These are phyloP conservation scores for Austrolebias charrua DNA, from an alignment of 2,797 vertebrate species.

Conservation along the genomic window DNA sequence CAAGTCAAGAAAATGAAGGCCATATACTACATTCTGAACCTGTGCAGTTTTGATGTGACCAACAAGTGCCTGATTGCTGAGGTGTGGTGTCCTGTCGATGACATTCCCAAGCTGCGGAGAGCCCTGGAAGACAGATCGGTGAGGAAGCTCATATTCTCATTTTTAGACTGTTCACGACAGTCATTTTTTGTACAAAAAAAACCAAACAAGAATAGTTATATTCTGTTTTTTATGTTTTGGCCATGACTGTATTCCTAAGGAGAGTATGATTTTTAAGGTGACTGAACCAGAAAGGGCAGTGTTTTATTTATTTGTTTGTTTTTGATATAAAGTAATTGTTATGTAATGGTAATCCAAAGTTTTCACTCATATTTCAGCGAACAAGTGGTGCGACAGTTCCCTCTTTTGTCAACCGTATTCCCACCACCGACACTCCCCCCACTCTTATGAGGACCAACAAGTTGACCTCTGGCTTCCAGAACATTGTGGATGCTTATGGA, in stretches of 20 bases:
- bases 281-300: background rate
- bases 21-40: slow-evolving; percentile 95
- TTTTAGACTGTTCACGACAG: background rate
- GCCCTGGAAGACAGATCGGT: slow-evolving; percentile 94
- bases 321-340: background rate
- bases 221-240: background rate
- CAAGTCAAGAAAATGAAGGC: slow-evolving; percentile 99
- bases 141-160: slow-evolving; percentile 57
- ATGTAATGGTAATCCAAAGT: background rate
- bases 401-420: slow-evolving; percentile 96
- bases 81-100: slow-evolving; percentile 92
- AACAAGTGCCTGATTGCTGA: slow-evolving; percentile 98
- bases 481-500: slow-evolving; percentile 95
- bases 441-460: slow-evolving; percentile 95
- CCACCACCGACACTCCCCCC: slow-evolving; percentile 89
- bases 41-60: slow-evolving; percentile 98
- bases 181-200: background rate
- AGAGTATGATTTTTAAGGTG: background rate
- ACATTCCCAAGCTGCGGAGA: slow-evolving; percentile 83
- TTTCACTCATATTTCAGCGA: slow-evolving; percentile 77
- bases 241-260: background rate
- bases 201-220: background rate
- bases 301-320: too few species aligned
- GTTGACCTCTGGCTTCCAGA: slow-evolving; percentile 97
- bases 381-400: slow-evolving; percentile 89